These are phyloP conservation scores for Oxytorus armatus DNA, from an alignment of 2,888 invertebrate genomes.

Conservation along the genomic window DNA sequence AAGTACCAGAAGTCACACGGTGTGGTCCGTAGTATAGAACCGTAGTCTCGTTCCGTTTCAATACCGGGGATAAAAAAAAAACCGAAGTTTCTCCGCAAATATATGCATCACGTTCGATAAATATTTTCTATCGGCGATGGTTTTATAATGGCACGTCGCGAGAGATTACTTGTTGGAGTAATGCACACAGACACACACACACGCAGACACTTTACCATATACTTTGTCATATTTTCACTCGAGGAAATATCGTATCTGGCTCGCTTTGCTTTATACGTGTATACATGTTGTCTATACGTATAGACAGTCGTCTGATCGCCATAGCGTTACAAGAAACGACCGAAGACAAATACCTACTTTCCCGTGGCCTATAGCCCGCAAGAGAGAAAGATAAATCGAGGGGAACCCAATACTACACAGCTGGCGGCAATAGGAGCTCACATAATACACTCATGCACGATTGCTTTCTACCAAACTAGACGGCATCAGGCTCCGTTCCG, in stretches of 20 bases:
- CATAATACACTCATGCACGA: constrained; percentile 60
- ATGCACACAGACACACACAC: constrained; percentile 20
- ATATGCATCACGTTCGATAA: constrained; percentile 58
- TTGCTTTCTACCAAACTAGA: constrained; percentile 61
- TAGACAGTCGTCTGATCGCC: constrained; percentile 29
- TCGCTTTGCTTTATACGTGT: constrained; percentile 32
- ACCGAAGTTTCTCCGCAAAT: constrained; percentile 32
- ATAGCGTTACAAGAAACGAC: constrained; percentile 44
- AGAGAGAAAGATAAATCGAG: constrained; percentile 28
- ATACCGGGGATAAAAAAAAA: constrained; percentile 18
- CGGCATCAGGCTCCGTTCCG: constrained; percentile 40
- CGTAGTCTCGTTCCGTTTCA: constrained; percentile 4
- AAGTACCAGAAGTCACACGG: too few species aligned
- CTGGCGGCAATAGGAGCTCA: constrained; percentile 41
- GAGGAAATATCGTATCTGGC: constrained; percentile 38
- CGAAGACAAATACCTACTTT: constrained; percentile 70
- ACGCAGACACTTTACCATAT: too few species aligned
- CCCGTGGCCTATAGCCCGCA: constrained; percentile 70
- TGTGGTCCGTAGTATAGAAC: too few species aligned
- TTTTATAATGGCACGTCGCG: constrained; percentile 25
- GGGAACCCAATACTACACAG: constrained; percentile 40
- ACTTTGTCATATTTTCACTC: constrained; percentile 27
- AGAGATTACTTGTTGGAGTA: constrained; percentile 25
- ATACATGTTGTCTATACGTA: constrained; percentile 43
- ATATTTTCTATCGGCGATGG: constrained; percentile 45